phyloP scores from a whole-genome alignment of 2,888 invertebrate genomes.

The Drosophila lacicola region DNA sequence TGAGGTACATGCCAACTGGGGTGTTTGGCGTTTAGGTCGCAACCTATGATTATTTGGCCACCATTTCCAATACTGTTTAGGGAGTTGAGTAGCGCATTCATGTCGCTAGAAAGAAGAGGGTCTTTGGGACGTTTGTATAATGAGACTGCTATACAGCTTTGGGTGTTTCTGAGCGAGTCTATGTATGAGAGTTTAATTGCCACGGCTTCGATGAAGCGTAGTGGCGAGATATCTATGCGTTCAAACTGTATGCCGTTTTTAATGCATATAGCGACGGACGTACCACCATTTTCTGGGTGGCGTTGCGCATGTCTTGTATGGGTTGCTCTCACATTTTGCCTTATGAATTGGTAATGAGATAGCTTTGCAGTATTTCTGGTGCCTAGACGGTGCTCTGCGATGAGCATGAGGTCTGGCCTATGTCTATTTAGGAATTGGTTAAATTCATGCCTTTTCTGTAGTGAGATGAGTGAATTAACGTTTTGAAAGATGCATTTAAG shows the following conservation, averaged over 20 bases:
- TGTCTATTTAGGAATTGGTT: constrained; percentile 1
- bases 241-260: neutral
- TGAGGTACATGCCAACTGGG: too few relatives aligned
- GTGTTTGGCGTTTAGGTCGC: too few relatives aligned
- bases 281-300: neutral
- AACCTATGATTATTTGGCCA: too few relatives aligned
- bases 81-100: too few relatives aligned
- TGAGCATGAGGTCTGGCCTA: constrained; percentile 11
- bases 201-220: neutral
- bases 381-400: constrained; percentile 6
- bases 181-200: neutral
- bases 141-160: neutral
- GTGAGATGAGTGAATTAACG: too few relatives aligned
- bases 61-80: too few relatives aligned
- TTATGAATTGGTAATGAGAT: neutral
- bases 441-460: constrained; percentile 12
- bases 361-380: neutral
- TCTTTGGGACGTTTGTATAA: neutral
- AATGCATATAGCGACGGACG: too few relatives aligned
- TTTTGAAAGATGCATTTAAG: too few relatives aligned
- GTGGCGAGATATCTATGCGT: neutral
- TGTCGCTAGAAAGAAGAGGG: too few relatives aligned
- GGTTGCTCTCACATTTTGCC: neutral
- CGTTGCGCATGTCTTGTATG: constrained; percentile 3
- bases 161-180: neutral